Conservation (phyloP, 1,140 invertebrate species). For the Mercenaria mercenaria region DNA sequence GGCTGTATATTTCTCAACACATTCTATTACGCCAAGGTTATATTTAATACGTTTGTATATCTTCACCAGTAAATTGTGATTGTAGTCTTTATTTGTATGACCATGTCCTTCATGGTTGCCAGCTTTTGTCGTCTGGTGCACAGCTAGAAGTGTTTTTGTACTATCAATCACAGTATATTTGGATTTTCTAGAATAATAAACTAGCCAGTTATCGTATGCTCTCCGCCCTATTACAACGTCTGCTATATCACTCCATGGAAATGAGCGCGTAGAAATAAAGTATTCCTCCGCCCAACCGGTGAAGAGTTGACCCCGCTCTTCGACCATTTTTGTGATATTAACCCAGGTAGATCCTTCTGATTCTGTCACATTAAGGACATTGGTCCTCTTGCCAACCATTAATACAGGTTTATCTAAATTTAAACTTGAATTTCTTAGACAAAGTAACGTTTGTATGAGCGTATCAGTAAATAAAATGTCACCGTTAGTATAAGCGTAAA, state of each 20-base stretch:
- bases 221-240: too few species aligned
- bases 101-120: slow-evolving; percentile 73
- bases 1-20: too few species aligned
- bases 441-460: slow-evolving; percentile 68
- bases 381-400: slow-evolving; percentile 70
- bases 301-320: slow-evolving; percentile 67
- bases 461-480: too few species aligned
- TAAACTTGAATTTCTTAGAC: slow-evolving; percentile 33
- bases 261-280: slow-evolving; percentile 73
- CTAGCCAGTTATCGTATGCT: too few species aligned
- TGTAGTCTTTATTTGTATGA: slow-evolving; percentile 64
- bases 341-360: slow-evolving; percentile 63
- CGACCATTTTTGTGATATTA: slow-evolving; percentile 48
- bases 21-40: slow-evolving; percentile 60
- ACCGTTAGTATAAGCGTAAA: slow-evolving; percentile 72
- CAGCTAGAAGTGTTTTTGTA: too few species aligned
- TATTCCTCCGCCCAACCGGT: slow-evolving; percentile 74
- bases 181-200: too few species aligned
- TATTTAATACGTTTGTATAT: slow-evolving; percentile 72
- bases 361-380: slow-evolving; percentile 70
- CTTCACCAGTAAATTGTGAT: slow-evolving; percentile 41
- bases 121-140: too few species aligned
- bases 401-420: slow-evolving; percentile 60
- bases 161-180: too few species aligned
- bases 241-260: slow-evolving; percentile 78